Evolutionary conservation across 2,888 invertebrate genomes (phyloP), one percentile per base, ranked within the genome.

Genomic region (Coenonympha arcania): DNA sequence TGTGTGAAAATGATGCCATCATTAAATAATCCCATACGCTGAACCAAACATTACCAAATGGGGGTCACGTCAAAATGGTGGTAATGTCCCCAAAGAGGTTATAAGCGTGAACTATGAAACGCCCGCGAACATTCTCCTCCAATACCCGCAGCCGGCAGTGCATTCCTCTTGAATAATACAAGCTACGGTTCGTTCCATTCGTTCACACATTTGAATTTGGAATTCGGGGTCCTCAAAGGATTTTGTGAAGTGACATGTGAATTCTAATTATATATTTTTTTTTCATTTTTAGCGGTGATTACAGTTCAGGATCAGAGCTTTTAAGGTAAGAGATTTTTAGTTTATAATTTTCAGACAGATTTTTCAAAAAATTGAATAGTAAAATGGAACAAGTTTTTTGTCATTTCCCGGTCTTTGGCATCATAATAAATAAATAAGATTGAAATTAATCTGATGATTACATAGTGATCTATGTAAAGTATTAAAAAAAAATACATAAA

Each of bases 91-190:
- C 59, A 61, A 62, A 69, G 68, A 68, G 68, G 69, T 74, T 79
- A 77, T 63, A 79, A 76, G 72, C 74, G 73, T 71, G 71, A 63
- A 61, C 64, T 72, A 68, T 69, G 69, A 61, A 64, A 63, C 67
- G 66, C 76, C 66, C 73, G 73, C 73, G 72, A 66, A 66, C 78
- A 77, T 68, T 78, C 72, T 63, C 66, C 58, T 60, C 52, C 56
- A 57, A 59, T 52, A 33, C 56, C 41, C 41, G 49, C 48, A 52
- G 54, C 44, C 50, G 50, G 40, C 40, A 40, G 33, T 52, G 52
- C 43, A 40, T 52, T 44, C 22, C 19, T 22, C 20, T 20, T 36
- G 11, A 18, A 16, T 11, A 19, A 31, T 39, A 34, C 13, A 24
- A 49, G n/a, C 20, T 11, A 36, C 51, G 54, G 54, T 54, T 40